Evolutionary conservation across 30 jellyfish, hydroid and myxozoan species (phyloP).

Genomic region (Hydra vulgaris): DNA sequence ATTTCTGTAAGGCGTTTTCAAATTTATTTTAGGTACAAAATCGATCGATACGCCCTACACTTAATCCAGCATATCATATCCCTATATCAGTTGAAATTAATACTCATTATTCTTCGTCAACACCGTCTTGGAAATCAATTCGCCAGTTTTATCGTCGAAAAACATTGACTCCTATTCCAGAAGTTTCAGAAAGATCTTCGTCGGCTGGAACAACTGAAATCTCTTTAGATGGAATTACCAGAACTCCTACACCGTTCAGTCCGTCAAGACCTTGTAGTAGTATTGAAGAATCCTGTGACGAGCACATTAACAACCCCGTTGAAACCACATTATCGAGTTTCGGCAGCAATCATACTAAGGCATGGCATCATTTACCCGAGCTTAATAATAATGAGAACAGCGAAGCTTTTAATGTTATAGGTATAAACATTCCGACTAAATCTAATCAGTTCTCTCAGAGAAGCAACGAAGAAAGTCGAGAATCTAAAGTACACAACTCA

Average conservation of each 20-base stretch:
- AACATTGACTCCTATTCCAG: conserved; percentile 17
- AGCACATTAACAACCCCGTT: not conserved
- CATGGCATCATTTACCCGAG: conserved; percentile 5
- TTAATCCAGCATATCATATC: conserved; percentile 4
- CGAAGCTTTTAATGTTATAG: not conserved
- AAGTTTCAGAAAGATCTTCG: conserved; percentile 16
- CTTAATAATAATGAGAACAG: not conserved
- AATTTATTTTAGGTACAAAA: not conserved
- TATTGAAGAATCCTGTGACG: not conserved
- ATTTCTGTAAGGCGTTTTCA: not conserved
- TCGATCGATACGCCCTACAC: not conserved
- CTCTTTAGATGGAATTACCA: not conserved
- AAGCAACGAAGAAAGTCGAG: not conserved
- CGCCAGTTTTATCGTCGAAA: conserved; percentile 3
- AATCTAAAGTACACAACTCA: not conserved
- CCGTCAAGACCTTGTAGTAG: not conserved
- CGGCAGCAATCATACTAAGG: not conserved
- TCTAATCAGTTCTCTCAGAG: not conserved
- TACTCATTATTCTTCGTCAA: not conserved
- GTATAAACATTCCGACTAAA: not conserved
- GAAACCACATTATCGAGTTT: not conserved
- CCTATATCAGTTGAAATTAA: conserved; percentile 14
- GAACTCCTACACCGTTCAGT: conserved; percentile 2
- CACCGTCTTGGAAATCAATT: not conserved
- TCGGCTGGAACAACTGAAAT: conserved; percentile 9